Conservation (phyloP, 2,113 vertebrate genomes). For the Spermophilus dauricus region DNA sequence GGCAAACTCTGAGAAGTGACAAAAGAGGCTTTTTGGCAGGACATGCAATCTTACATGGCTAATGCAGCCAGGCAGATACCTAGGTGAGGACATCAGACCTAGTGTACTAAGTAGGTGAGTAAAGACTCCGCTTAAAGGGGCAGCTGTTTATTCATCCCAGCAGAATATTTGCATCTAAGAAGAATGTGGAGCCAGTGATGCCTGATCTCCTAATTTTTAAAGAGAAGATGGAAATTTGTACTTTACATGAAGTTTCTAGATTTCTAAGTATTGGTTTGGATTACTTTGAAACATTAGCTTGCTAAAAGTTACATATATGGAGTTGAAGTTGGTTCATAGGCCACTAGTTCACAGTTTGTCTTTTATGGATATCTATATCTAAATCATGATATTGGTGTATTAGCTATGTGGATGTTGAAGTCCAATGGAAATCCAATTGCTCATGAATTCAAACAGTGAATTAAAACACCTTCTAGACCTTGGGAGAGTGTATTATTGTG, state of each 20-base stretch:
- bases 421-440: not conserved
- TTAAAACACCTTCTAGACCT: not conserved
- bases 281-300: not conserved
- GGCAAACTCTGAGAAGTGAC: slow-evolving; percentile 38
- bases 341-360: not conserved
- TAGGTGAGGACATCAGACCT: not conserved
- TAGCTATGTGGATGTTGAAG: not conserved
- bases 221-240: not conserved
- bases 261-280: not conserved
- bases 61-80: not conserved
- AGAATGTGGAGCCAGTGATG: not conserved
- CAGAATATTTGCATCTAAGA: not conserved
- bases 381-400: not conserved
- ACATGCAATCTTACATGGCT: not conserved
- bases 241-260: not conserved
- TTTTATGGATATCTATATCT: not conserved
- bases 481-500: not conserved
- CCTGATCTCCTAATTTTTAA: not conserved
- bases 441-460: not conserved
- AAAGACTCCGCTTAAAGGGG: too few relatives aligned
- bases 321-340: not conserved
- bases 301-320: not conserved
- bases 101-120: not conserved
- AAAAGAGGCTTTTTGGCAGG: slow-evolving; percentile 33
- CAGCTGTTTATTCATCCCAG: accelerated